A percentile compares a stretch with the other conserved stretches of the same genome.
phyloP scores from a whole-genome alignment of 2,888 invertebrate species.

The Empis livida region DNA sequence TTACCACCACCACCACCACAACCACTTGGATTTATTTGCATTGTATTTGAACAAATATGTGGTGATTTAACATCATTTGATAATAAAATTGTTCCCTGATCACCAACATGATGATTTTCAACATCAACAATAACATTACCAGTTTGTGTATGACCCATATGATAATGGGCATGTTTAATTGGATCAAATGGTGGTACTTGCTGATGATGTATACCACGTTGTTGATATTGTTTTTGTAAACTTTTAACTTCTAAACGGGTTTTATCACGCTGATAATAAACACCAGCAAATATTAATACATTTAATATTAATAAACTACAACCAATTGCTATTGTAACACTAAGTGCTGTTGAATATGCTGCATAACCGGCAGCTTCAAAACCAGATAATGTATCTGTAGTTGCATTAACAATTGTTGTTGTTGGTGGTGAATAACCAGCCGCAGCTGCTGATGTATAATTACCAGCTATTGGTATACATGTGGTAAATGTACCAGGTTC shows the following conservation, averaged over 20 bases:
- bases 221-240: slow-evolving; percentile 58
- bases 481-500: slow-evolving; percentile 39
- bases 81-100: slow-evolving; percentile 42
- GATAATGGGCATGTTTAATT: slow-evolving; percentile 69
- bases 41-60: slow-evolving; percentile 45
- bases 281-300: slow-evolving; percentile 85
- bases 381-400: slow-evolving; percentile 63
- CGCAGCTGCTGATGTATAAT: slow-evolving; percentile 25
- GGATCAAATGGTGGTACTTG: slow-evolving; percentile 52
- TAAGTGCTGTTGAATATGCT: slow-evolving; percentile 79
- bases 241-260: slow-evolving; percentile 68
- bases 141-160: slow-evolving; percentile 61
- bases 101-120: slow-evolving; percentile 49
- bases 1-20: slow-evolving; percentile 32
- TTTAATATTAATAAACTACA: slow-evolving; percentile 84
- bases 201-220: slow-evolving; percentile 49
- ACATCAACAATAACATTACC: slow-evolving; percentile 75
- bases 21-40: slow-evolving; percentile 35
- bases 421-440: slow-evolving; percentile 27
- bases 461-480: slow-evolving; percentile 38
- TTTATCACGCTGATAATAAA: slow-evolving; percentile 85
- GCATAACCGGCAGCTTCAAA: slow-evolving; percentile 71
- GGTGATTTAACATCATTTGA: slow-evolving; percentile 62
- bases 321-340: slow-evolving; percentile 89
- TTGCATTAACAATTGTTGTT: slow-evolving; percentile 47